A percentile compares a stretch with the other conserved stretches of the same genome.
Conservation (phyloP, 2,113 vertebrate species). For the Spermophilus dauricus region DNA sequence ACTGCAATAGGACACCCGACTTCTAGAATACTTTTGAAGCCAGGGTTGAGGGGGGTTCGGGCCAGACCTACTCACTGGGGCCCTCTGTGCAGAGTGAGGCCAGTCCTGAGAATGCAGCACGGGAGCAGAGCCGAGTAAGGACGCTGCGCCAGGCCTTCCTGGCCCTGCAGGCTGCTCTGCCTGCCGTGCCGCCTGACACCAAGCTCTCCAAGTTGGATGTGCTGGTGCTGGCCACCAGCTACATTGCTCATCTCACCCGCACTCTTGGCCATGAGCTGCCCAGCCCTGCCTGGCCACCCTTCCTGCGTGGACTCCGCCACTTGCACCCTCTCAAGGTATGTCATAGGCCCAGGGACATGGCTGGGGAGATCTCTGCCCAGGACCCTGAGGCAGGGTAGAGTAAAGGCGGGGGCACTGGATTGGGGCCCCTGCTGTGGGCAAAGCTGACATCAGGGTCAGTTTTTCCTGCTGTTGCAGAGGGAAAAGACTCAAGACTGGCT, state of each 20-base stretch:
- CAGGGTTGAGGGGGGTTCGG: rapidly evolving
- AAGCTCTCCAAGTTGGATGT: slow-evolving; percentile 94
- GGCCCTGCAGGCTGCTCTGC: slow-evolving; percentile 93
- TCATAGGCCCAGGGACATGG: not conserved
- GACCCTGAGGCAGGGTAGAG: not conserved
- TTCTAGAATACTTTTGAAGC: not conserved
- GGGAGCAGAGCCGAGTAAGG: slow-evolving; percentile 90
- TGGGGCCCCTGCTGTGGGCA: not conserved
- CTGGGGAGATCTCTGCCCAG: not conserved
- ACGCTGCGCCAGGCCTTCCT: slow-evolving; percentile 93
- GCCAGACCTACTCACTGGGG: not conserved
- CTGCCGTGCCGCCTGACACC: slow-evolving; percentile 92
- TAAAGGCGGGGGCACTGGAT: not conserved
- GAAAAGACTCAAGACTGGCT: not conserved
- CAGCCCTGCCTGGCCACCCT: slow-evolving; percentile 62
- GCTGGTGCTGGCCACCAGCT: slow-evolving; percentile 93
- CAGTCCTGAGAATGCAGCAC: slow-evolving; percentile 89
- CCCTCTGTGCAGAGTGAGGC: slow-evolving; percentile 81
- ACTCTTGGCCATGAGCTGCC: slow-evolving; percentile 87
- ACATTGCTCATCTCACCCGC: slow-evolving; percentile 93
- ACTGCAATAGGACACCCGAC: not conserved
- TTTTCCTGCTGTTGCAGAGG: not conserved
- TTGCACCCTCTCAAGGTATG: slow-evolving; percentile 93
- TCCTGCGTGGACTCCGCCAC: slow-evolving; percentile 86
- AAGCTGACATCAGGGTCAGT: not conserved